Evolutionary conservation across 2,113 vertebrate genomes (phyloP).

Genomic region (Sebastes schlegelii): DNA sequence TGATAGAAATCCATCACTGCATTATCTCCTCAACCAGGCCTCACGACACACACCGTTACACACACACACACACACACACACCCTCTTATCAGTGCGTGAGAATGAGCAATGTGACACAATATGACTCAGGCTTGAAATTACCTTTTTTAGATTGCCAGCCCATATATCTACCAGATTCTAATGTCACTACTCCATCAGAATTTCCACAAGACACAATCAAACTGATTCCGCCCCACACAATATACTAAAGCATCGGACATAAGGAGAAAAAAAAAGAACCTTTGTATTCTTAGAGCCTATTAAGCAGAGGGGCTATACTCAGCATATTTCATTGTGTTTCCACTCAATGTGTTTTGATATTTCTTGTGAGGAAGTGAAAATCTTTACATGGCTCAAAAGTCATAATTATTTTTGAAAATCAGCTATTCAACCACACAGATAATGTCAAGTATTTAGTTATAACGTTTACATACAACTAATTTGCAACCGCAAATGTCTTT

Average conservation of each 20-base stretch:
- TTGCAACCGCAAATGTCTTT: not conserved
- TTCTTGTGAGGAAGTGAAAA: not conserved
- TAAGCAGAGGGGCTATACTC: not conserved
- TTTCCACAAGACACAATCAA: not conserved
- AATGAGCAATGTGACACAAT: slow-evolving; percentile 34
- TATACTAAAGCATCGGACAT: not conserved
- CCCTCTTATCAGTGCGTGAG: slow-evolving; percentile 35
- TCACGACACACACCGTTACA: slow-evolving; percentile 39
- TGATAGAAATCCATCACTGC: slow-evolving; percentile 76
- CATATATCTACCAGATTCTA: slow-evolving; percentile 12
- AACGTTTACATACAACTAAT: not conserved
- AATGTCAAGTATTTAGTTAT: not conserved
- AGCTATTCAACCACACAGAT: not conserved
- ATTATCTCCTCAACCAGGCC: slow-evolving; percentile 69
- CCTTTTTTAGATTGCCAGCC: slow-evolving; percentile 15
- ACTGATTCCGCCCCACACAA: not conserved
- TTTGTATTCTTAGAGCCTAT: not conserved
- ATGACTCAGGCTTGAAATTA: slow-evolving; percentile 47
- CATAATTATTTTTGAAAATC: not conserved
- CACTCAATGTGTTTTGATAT: not conserved
- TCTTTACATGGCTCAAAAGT: not conserved
- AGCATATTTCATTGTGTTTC: too few relatives aligned
- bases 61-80: slow-evolving; percentile 7
- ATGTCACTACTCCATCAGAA: slow-evolving; percentile 5
- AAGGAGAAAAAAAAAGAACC: not conserved